Evolutionary conservation across 2,113 vertebrate species (phyloP).

Genomic region (Dicrurus megarhynchus): DNA sequence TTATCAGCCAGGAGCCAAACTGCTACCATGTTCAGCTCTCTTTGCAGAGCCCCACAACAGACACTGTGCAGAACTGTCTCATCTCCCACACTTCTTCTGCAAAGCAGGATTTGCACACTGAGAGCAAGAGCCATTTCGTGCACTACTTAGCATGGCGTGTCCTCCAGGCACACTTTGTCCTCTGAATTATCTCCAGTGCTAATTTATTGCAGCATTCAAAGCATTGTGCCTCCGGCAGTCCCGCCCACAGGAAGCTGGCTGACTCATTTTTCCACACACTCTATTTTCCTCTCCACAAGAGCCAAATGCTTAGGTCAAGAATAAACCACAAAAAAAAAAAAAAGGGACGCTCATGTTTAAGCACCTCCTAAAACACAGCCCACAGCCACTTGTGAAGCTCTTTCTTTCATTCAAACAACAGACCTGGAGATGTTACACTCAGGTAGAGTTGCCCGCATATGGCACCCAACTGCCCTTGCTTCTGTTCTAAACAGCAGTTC

Average conservation of each 20-base stretch:
- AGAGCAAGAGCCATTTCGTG: neutral
- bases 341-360: neutral
- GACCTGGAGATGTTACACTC: neutral
- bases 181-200: slow-evolving; percentile 38
- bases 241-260: slow-evolving; percentile 48
- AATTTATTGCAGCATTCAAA: slow-evolving; percentile 46
- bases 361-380: neutral
- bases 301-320: slow-evolving; percentile 33
- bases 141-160: neutral
- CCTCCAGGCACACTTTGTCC: slow-evolving; percentile 56
- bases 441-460: neutral
- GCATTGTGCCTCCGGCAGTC: neutral
- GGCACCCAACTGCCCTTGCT: neutral
- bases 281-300: slow-evolving; percentile 34
- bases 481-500: neutral
- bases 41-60: neutral
- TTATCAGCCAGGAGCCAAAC: neutral
- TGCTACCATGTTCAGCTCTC: neutral
- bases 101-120: neutral
- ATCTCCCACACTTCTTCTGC: neutral
- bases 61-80: neutral
- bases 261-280: slow-evolving; percentile 45
- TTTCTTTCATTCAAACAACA: neutral
- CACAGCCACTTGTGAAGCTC: neutral
- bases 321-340: slow-evolving; percentile 7